phyloP scores from a whole-genome alignment of 2,888 invertebrate species.

The Drosophila nr. perissopoda region DNA sequence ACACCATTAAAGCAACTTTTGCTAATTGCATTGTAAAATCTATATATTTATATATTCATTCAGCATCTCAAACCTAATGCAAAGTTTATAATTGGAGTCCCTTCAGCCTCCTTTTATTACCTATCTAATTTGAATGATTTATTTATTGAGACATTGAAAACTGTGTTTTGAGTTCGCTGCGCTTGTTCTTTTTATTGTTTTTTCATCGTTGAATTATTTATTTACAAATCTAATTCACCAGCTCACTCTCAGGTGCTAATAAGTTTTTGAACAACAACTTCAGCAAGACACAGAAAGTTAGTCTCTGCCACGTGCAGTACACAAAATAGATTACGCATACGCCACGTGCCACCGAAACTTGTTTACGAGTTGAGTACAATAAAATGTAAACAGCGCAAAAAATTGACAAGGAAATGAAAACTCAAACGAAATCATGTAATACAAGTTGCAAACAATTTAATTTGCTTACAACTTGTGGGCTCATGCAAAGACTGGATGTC shows the following conservation, averaged over 20 bases:
- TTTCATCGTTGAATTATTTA: slow-evolving; percentile 30
- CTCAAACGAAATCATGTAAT: slow-evolving; percentile 5
- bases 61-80: neutral
- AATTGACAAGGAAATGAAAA: neutral
- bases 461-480: slow-evolving; percentile 37
- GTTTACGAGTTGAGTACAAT: slow-evolving; percentile 7
- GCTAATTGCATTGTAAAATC: neutral
- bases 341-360: slow-evolving; percentile 41
- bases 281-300: slow-evolving; percentile 11
- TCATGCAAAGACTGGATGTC: neutral
- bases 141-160: slow-evolving; percentile 1
- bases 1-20: neutral
- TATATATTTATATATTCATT: neutral
- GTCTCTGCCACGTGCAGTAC: slow-evolving; percentile 55
- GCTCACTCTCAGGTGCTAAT: slow-evolving; percentile 39
- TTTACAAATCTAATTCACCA: slow-evolving; percentile 50
- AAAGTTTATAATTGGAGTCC: neutral
- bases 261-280: slow-evolving; percentile 46
- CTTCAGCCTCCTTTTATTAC: neutral
- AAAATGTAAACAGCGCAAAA: slow-evolving; percentile 24
- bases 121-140: neutral
- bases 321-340: slow-evolving; percentile 64
- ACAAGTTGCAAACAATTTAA: slow-evolving; percentile 26
- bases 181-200: neutral
- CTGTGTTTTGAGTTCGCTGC: neutral